Conservation (phyloP, 2,113 vertebrate species). For the Laticauda colubrina region DNA sequence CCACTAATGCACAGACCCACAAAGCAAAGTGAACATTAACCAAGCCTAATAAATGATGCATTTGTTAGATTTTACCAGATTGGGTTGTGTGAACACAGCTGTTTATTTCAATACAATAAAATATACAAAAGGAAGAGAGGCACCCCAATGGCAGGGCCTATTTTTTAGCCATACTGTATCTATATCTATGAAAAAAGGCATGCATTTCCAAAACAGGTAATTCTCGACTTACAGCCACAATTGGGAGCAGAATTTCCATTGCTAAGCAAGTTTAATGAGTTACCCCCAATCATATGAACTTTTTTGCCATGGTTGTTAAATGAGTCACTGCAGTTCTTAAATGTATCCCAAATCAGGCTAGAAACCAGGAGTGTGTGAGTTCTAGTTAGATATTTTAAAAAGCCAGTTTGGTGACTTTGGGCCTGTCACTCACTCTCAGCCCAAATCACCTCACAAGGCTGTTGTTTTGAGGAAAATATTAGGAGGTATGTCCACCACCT, state of each 20-base stretch:
- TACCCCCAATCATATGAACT: not conserved
- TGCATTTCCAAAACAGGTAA: not conserved
- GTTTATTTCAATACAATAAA: not conserved
- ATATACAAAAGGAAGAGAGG: not conserved
- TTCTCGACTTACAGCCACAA: not conserved
- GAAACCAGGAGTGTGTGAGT: not conserved
- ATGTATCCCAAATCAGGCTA: not conserved
- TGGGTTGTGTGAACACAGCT: not conserved
- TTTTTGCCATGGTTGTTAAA: not conserved
- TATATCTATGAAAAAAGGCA: not conserved
- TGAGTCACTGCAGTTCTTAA: not conserved
- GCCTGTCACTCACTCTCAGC: not conserved
- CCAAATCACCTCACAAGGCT: not conserved
- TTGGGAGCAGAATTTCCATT: not conserved
- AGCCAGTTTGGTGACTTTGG: not conserved
- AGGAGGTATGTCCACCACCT: not conserved
- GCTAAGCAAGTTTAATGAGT: not conserved
- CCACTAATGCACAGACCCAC: not conserved
- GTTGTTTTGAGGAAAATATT: not conserved
- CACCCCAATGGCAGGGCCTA: not conserved
- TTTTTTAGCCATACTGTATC: not conserved
- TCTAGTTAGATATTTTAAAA: not conserved
- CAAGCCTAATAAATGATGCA: not conserved
- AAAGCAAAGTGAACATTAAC: not conserved
- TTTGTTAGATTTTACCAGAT: not conserved